These are phyloP conservation scores for Phalacrocorax carbo DNA, from an alignment of 2,113 vertebrate species.

Conservation along the genomic window DNA sequence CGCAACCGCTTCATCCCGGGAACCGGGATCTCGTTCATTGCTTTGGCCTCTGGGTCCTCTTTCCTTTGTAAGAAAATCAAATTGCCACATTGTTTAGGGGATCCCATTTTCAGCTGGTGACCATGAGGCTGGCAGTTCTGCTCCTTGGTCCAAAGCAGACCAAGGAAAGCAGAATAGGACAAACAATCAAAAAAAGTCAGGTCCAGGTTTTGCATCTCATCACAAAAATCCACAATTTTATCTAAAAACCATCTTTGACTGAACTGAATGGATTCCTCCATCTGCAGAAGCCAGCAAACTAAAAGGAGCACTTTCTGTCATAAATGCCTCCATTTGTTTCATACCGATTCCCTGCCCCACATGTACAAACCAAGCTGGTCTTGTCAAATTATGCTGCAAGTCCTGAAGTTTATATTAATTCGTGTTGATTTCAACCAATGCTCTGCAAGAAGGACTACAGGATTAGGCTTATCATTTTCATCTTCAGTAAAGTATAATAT, in stretches of 20 bases:
- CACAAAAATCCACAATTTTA: background rate
- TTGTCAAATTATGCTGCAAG: background rate
- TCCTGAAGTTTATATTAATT: background rate
- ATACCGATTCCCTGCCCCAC: background rate
- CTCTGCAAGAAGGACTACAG: background rate
- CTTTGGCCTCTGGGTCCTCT: conserved; percentile 39
- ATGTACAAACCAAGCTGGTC: background rate
- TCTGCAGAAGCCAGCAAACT: background rate
- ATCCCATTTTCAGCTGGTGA: background rate
- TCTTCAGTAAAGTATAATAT: background rate
- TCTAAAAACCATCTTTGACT: background rate
- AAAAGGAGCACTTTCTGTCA: background rate
- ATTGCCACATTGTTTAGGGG: background rate
- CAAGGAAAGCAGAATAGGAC: background rate
- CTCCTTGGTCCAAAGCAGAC: background rate
- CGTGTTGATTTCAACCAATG: background rate
- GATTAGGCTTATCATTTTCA: background rate
- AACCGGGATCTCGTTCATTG: background rate
- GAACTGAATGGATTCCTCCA: background rate
- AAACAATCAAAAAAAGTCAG: background rate
- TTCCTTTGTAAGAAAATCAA: background rate
- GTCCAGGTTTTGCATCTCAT: background rate
- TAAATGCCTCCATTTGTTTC: background rate
- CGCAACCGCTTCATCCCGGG: background rate
- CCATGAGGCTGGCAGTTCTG: background rate